These are phyloP conservation scores for Diplodus sargus DNA, from an alignment of 2,797 vertebrate genomes.

Conservation along the genomic window DNA sequence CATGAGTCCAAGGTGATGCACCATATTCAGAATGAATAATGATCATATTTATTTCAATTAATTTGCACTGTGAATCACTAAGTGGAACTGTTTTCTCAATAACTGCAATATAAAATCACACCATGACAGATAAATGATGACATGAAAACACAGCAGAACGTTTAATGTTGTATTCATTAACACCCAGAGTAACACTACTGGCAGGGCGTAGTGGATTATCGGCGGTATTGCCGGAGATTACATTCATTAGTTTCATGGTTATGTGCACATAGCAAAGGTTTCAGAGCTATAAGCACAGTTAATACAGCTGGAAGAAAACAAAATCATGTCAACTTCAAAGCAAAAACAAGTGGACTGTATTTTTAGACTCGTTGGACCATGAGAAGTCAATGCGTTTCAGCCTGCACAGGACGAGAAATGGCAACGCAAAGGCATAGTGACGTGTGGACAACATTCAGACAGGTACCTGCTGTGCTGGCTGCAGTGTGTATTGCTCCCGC, in stretches of 20 bases:
- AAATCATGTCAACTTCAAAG: neutral
- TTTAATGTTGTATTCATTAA: constrained; percentile 19
- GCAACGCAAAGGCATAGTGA: constrained; percentile 58
- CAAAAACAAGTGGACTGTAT: constrained; percentile 13
- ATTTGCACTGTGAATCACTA: neutral
- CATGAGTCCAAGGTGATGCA: constrained; percentile 1
- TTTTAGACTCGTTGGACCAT: constrained; percentile 25
- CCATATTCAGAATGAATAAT: neutral
- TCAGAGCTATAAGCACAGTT: constrained; percentile 7
- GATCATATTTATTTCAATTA: constrained; percentile 1
- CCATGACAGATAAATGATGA: constrained; percentile 10
- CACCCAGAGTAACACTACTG: neutral
- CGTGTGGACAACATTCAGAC: constrained; percentile 47
- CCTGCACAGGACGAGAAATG: constrained; percentile 54
- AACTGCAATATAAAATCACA: constrained; percentile 19
- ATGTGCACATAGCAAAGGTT: constrained; percentile 38
- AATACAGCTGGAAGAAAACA: constrained; percentile 5
- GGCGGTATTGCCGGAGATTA: constrained; percentile 13
- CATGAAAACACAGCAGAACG: constrained; percentile 16
- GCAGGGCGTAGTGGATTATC: neutral
- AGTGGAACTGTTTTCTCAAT: neutral
- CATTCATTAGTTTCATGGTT: constrained; percentile 34
- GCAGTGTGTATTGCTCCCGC: constrained; percentile 40
- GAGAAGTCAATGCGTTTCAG: constrained; percentile 37
- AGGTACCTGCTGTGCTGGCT: constrained; percentile 49